phyloP scores from a whole-genome alignment of 2,888 invertebrate genomes.

The Cerastoderma edule region DNA sequence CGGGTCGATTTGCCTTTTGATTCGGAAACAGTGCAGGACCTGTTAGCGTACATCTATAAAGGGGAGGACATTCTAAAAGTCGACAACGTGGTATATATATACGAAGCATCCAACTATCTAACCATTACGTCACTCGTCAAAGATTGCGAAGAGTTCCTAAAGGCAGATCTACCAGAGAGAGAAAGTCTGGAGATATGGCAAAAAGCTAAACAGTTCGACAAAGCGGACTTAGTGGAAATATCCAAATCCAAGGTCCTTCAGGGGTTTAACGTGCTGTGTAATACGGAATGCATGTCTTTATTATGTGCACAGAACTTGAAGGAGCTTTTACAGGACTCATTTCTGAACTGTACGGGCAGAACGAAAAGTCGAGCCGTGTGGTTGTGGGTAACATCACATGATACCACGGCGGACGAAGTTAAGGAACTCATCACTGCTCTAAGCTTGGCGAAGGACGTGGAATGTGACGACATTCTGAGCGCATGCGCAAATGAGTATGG shows the following conservation, averaged over 20 bases:
- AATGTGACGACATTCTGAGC: constrained; percentile 30
- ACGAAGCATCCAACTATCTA: constrained; percentile 44
- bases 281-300: constrained; percentile 27
- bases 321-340: constrained; percentile 30
- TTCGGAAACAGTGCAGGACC: constrained; percentile 24
- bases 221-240: constrained; percentile 36
- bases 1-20: constrained; percentile 27
- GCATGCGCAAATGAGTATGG: constrained; percentile 25
- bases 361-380: constrained; percentile 45
- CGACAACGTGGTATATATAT: constrained; percentile 13
- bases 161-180: background rate
- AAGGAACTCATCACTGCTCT: constrained; percentile 20
- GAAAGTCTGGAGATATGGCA: constrained; percentile 51
- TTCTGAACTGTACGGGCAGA: constrained; percentile 40
- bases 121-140: constrained; percentile 32
- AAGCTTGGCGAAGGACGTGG: constrained; percentile 32
- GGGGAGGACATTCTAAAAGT: constrained; percentile 29
- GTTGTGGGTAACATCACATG: constrained; percentile 42
- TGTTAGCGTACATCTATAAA: constrained; percentile 42
- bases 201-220: constrained; percentile 33
- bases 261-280: constrained; percentile 37
- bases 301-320: constrained; percentile 20
- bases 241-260: constrained; percentile 42
- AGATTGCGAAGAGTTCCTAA: constrained; percentile 46
- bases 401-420: background rate